These are phyloP conservation scores for Patiria miniata DNA, from an alignment of 35 echinoderm and acorn worm species.

Conservation along the genomic window DNA sequence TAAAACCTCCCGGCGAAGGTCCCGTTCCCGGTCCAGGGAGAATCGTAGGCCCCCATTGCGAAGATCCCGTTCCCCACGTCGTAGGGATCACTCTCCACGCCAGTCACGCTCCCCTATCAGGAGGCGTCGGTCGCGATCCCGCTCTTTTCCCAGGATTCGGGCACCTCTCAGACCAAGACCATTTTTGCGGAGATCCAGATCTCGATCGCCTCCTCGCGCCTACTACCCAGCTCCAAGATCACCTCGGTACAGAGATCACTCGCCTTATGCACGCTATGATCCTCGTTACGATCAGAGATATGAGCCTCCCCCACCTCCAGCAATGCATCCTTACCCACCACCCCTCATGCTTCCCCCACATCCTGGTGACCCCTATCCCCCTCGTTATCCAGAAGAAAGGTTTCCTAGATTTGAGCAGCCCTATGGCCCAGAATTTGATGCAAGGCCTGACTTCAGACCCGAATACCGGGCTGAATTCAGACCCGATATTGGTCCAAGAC, in stretches of 20 bases:
- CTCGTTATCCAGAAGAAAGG: slow-evolving; percentile 17
- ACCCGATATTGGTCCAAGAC: slow-evolving; percentile 3
- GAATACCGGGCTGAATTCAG: neutral
- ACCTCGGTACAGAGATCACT: neutral
- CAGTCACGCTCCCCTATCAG: slow-evolving; percentile 55
- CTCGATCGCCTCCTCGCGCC: slow-evolving; percentile 9
- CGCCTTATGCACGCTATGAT: neutral
- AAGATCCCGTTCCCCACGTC: slow-evolving; percentile 16
- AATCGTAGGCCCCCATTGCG: slow-evolving; percentile 30
- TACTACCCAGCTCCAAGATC: neutral
- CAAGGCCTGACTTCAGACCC: slow-evolving; percentile 17
- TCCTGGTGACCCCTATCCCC: neutral
- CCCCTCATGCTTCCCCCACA: slow-evolving; percentile 6
- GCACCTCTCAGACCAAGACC: slow-evolving; percentile 35
- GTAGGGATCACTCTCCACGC: neutral
- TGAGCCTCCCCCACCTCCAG: slow-evolving; percentile 14
- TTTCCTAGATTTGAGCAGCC: slow-evolving; percentile 35
- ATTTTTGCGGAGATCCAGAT: neutral
- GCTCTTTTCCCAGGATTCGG: slow-evolving; percentile 22
- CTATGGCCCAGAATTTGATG: slow-evolving; percentile 25
- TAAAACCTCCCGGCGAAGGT: neutral
- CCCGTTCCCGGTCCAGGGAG: slow-evolving; percentile 37
- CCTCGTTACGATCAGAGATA: slow-evolving; percentile 43
- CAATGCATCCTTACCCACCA: neutral
- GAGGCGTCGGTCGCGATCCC: slow-evolving; percentile 21